These are phyloP conservation scores for Macropodus opercularis DNA, from an alignment of 2,797 vertebrate genomes.

Conservation along the genomic window DNA sequence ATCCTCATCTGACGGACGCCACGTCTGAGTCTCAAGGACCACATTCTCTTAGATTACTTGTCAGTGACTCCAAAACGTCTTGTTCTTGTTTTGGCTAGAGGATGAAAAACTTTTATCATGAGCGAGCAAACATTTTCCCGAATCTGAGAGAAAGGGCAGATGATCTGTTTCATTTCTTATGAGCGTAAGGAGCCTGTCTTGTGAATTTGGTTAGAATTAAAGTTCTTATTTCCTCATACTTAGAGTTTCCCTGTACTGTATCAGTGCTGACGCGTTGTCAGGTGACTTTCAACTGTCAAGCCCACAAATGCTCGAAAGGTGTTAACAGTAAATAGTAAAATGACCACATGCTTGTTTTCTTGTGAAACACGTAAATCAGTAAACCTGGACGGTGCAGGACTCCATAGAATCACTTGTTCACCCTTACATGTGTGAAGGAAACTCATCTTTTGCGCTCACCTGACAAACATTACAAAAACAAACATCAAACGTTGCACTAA, in stretches of 20 bases:
- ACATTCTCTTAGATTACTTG: neutral
- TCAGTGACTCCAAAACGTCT: neutral
- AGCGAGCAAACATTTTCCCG: neutral
- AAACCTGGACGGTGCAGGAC: no score
- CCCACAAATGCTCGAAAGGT: neutral
- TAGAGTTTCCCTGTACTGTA: no score
- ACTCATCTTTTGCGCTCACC: neutral
- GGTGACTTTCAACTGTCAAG: neutral
- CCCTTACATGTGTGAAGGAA: no score
- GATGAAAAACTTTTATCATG: conserved; percentile 18
- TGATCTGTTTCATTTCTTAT: neutral
- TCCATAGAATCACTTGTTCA: no score
- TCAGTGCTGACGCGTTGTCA: no score
- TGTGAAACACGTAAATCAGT: no score
- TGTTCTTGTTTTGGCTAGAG: conserved; percentile 17
- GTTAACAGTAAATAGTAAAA: neutral
- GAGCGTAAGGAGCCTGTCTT: neutral
- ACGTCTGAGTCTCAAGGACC: conserved; percentile 4
- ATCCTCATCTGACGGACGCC: neutral
- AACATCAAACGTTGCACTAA: neutral
- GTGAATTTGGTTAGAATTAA: neutral
- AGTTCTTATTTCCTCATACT: neutral
- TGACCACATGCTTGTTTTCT: neutral
- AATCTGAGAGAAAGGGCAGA: conserved; percentile 1
- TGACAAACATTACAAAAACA: neutral